phyloP scores from a whole-genome alignment of 2,113 vertebrate species.

The Corynorhinus townsendii region DNA sequence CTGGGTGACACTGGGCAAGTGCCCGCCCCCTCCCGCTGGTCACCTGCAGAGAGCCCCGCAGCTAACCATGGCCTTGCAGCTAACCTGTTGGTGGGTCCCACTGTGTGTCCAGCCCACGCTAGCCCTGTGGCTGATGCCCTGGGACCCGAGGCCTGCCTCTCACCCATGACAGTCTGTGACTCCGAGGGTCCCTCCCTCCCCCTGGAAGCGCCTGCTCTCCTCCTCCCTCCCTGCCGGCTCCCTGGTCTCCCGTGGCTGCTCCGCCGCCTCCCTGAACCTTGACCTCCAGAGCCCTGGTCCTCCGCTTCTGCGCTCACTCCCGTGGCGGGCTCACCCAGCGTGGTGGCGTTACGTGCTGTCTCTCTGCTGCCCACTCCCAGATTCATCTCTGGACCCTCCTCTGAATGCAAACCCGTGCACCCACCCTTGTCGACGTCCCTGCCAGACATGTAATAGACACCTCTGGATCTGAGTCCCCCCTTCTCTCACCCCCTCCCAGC shows the following conservation, averaged over 20 bases:
- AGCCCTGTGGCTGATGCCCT: neutral
- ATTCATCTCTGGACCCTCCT: neutral
- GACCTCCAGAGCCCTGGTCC: neutral
- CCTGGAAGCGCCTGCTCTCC: neutral
- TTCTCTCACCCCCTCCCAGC: too few relatives aligned
- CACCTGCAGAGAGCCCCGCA: fast-evolving
- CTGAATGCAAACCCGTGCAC: neutral
- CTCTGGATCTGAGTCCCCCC: neutral
- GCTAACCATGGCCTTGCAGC: too few relatives aligned
- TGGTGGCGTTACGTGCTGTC: fast-evolving
- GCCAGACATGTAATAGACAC: fast-evolving
- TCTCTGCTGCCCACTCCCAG: neutral
- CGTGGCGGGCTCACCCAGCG: fast-evolving
- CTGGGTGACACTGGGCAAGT: neutral
- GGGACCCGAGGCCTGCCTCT: neutral
- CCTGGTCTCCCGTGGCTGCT: fast-evolving
- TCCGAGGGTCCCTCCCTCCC: fast-evolving
- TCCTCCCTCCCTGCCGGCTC: fast-evolving
- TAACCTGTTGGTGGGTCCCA: fast-evolving
- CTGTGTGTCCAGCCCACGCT: neutral
- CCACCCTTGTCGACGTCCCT: fast-evolving
- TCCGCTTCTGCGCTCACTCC: fast-evolving
- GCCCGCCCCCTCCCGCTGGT: neutral
- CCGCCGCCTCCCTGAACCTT: too few relatives aligned
- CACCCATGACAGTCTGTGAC: neutral